Percentiles rank a stretch among this genome's conserved stretches.
These are phyloP conservation scores for Rattus norvegicus DNA, from an alignment of 2,113 vertebrate genomes.

Conservation along the genomic window GRCr8 NC_086038.1:34230501-34231000, in stretches of 20 bases:
- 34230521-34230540: too few species aligned
- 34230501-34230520: too few species aligned
- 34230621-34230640: conserved; percentile 4
- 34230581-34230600: too few species aligned
- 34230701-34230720: not conserved
- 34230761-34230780: conserved; percentile 33
- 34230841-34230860: not conserved
- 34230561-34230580: too few species aligned
- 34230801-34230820: conserved; percentile 29
- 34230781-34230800: not conserved
- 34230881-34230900: not conserved
- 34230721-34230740: not conserved
- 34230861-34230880: not conserved
- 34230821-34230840: not conserved
- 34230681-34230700: not conserved
- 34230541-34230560: too few species aligned
- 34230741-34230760: not conserved
- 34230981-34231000: not conserved
- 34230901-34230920: conserved; percentile 16
- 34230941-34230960: conserved; percentile 21
- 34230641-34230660: not conserved
- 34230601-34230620: too few species aligned
- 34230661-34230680: conserved; percentile 15
- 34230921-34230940: not conserved
- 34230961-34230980: not conserved